phyloP scores from a whole-genome alignment of 2,797 vertebrate genomes.

The Novumbra hubbsi region DNA sequence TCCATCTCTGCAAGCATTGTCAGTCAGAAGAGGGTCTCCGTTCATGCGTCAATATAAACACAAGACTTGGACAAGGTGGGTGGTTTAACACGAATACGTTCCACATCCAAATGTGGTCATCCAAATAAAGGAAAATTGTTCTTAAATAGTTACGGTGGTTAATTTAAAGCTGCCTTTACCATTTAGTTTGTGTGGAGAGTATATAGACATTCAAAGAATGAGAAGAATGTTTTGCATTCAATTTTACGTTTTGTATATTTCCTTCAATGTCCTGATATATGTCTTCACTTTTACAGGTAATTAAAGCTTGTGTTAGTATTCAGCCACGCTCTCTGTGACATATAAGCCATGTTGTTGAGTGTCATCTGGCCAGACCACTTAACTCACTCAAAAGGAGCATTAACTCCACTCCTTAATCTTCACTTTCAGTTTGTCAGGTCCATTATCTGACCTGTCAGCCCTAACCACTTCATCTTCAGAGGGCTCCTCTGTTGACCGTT shows the following conservation, averaged over 20 bases:
- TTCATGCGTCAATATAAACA: constrained; percentile 34
- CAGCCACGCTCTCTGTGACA: constrained; percentile 60
- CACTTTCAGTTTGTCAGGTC: constrained; percentile 75
- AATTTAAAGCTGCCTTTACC: neutral
- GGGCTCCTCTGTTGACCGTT: constrained; percentile 65
- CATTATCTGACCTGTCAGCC: constrained; percentile 70
- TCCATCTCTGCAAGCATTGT: constrained; percentile 26
- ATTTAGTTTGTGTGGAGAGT: neutral
- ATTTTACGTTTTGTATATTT: too few species aligned
- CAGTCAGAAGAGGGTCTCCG: constrained; percentile 39
- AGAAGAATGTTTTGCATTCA: neutral
- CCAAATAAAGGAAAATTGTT: neutral
- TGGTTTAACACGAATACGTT: constrained; percentile 39
- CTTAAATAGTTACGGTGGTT: neutral
- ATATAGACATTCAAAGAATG: neutral
- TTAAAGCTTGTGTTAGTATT: constrained; percentile 56
- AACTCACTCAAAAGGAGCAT: constrained; percentile 67
- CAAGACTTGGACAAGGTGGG: constrained; percentile 18
- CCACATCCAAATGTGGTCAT: constrained; percentile 17
- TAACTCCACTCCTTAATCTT: constrained; percentile 73
- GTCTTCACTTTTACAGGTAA: constrained; percentile 38
- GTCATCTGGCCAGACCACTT: constrained; percentile 71
- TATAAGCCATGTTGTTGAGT: constrained; percentile 65
- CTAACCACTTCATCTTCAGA: constrained; percentile 66
- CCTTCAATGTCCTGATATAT: constrained; percentile 39